These are phyloP conservation scores for Cactoblastis cactorum DNA, from an alignment of 2,888 invertebrate genomes.

Conservation along the genomic window DNA sequence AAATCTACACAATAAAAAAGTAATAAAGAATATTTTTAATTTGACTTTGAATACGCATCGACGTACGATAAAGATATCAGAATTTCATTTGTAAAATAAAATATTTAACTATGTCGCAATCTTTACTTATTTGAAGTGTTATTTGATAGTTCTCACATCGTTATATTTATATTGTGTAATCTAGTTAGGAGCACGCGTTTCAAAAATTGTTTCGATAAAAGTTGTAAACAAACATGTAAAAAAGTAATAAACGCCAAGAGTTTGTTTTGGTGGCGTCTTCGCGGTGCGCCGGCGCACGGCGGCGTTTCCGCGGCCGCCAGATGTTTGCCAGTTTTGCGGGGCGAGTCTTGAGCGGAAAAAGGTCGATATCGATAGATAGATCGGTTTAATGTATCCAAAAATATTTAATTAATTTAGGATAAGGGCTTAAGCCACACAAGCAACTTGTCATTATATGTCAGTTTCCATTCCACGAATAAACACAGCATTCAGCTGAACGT, in stretches of 20 bases:
- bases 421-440: too few species aligned
- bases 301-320: slow-evolving; percentile 8
- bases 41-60: too few species aligned
- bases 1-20: too few species aligned
- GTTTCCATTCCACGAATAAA: too few species aligned
- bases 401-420: too few species aligned
- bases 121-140: background rate
- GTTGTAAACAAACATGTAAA: slow-evolving; percentile 11
- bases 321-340: slow-evolving; percentile 12
- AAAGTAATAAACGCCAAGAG: slow-evolving; percentile 12
- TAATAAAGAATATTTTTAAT: too few species aligned
- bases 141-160: background rate
- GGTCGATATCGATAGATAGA: background rate
- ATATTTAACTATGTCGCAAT: too few species aligned
- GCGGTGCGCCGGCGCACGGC: slow-evolving; percentile 3
- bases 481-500: too few species aligned
- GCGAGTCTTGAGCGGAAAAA: background rate
- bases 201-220: slow-evolving; percentile 10
- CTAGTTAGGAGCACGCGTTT: slow-evolving; percentile 1
- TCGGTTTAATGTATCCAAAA: too few species aligned
- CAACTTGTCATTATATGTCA: too few species aligned
- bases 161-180: slow-evolving; percentile 6
- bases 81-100: too few species aligned
- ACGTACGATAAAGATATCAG: too few species aligned
- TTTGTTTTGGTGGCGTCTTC: slow-evolving; percentile 13